These are phyloP conservation scores for Cryptocephalus primarius DNA, from an alignment of 2,888 invertebrate species.

Conservation along the genomic window DNA sequence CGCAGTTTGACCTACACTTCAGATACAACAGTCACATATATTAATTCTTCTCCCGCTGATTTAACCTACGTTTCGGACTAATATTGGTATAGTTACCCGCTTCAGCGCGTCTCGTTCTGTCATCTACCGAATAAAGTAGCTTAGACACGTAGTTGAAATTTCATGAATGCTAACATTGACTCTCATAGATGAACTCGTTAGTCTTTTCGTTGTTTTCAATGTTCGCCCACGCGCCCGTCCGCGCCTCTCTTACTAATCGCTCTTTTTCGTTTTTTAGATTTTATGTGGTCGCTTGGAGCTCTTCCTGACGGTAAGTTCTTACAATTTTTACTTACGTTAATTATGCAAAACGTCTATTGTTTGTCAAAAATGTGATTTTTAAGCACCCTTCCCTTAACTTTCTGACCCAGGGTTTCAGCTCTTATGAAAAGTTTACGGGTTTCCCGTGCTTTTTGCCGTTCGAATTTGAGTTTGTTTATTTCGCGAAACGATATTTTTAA, in stretches of 20 bases:
- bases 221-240: constrained; percentile 5
- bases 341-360: neutral
- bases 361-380: too few species aligned
- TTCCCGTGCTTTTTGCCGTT: too few species aligned
- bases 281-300: constrained; percentile 98
- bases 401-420: too few species aligned
- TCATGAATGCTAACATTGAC: constrained; percentile 36
- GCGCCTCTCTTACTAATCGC: constrained; percentile 22
- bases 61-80: neutral
- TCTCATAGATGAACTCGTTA: constrained; percentile 14
- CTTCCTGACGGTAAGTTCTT: constrained; percentile 86
- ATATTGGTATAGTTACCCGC: too few species aligned
- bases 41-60: neutral
- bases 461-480: too few species aligned
- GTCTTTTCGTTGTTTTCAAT: constrained; percentile 1
- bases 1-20: constrained; percentile 11
- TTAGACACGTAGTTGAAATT: constrained; percentile 38
- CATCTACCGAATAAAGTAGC: constrained; percentile 19
- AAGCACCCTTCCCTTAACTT: too few species aligned
- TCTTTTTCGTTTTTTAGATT: constrained; percentile 66
- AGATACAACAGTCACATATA: neutral
- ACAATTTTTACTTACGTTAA: neutral
- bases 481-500: too few species aligned
- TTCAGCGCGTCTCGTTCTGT: constrained; percentile 13
- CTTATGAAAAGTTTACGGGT: too few species aligned